Evolutionary conservation across 2,888 invertebrate genomes (phyloP).

Genomic region (Tineola bisselliella): DNA sequence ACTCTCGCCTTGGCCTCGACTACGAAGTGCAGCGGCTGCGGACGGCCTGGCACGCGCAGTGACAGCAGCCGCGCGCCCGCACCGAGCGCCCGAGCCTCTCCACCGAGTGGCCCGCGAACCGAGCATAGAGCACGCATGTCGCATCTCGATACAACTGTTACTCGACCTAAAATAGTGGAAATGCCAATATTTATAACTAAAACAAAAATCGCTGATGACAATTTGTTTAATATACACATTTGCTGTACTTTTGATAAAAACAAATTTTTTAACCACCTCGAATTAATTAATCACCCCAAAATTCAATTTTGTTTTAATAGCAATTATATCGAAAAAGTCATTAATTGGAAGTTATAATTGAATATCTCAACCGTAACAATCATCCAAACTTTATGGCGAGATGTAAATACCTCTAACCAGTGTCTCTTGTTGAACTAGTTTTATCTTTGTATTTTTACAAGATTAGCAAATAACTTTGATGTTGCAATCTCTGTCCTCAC

Average conservation of each 20-base stretch:
- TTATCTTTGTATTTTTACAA: not conserved
- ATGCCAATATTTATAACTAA: not conserved
- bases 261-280: too few species aligned
- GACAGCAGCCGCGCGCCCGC: conserved; percentile 73
- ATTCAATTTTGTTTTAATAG: too few species aligned
- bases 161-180: conserved; percentile 44
- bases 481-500: not conserved
- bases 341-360: too few species aligned
- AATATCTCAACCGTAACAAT: too few species aligned
- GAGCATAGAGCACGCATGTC: conserved; percentile 82
- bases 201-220: not conserved
- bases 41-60: conserved; percentile 70
- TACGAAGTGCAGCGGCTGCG: conserved; percentile 60
- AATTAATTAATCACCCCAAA: too few species aligned
- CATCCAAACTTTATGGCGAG: too few species aligned
- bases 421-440: not conserved
- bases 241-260: too few species aligned
- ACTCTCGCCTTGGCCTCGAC: conserved; percentile 85
- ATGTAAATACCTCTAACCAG: too few species aligned
- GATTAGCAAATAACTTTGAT: not conserved
- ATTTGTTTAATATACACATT: too few species aligned
- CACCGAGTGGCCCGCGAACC: conserved; percentile 85
- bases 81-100: conserved; percentile 74
- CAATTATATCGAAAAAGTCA: too few species aligned
- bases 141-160: conserved; percentile 65